Evolutionary conservation across 2,113 vertebrate genomes (phyloP).

Genomic region (Ochotona princeps): DNA sequence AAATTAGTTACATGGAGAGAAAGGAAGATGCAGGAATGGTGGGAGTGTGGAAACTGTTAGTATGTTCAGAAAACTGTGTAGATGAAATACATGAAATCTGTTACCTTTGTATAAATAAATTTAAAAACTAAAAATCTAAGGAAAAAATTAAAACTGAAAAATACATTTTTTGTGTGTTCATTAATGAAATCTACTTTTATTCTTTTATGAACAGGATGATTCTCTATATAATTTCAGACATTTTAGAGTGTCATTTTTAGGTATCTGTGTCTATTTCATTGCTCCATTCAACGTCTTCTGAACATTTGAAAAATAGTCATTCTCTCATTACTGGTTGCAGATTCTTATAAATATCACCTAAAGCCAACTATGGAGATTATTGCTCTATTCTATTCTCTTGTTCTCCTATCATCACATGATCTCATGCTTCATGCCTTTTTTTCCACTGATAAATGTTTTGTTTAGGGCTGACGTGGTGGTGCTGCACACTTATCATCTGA

Average conservation of each 20-base stretch:
- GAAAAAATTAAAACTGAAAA: neutral
- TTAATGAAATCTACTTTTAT: neutral
- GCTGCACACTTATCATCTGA: too few species aligned
- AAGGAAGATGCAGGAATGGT: too few species aligned
- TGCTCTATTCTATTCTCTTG: neutral
- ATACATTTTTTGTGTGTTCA: neutral
- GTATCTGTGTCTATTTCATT: neutral
- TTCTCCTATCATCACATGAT: neutral
- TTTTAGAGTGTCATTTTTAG: neutral
- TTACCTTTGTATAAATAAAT: too few species aligned
- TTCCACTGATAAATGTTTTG: neutral
- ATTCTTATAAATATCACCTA: neutral
- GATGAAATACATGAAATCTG: too few species aligned
- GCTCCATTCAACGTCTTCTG: neutral
- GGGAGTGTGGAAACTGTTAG: too few species aligned
- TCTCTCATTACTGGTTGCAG: neutral
- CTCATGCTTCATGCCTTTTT: neutral
- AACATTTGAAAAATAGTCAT: neutral
- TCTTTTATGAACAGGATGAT: neutral
- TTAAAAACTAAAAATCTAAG: too few species aligned
- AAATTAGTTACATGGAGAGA: neutral
- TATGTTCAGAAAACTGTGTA: too few species aligned
- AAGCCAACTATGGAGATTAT: neutral
- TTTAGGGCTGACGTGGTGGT: too few species aligned
- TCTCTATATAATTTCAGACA: neutral